Conservation (phyloP, 2,797 vertebrate species). For the Menidia menidia region DNA sequence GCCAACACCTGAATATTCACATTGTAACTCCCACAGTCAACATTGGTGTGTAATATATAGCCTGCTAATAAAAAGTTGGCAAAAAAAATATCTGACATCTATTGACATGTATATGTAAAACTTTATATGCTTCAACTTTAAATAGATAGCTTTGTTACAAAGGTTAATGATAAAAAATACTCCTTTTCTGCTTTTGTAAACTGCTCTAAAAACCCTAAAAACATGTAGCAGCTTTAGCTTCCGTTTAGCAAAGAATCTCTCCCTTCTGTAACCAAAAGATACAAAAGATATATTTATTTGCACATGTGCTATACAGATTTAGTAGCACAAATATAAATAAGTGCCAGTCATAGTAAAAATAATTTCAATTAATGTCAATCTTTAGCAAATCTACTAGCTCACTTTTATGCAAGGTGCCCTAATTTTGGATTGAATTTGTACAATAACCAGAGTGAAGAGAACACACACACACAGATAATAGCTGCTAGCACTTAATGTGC, state of each 20-base stretch:
- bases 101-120: not conserved
- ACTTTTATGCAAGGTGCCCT: not conserved
- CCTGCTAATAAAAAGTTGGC: not conserved
- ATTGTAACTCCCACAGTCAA: not conserved
- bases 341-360: not conserved
- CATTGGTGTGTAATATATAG: slow-evolving; percentile 2
- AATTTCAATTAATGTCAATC: not conserved
- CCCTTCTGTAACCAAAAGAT: not conserved
- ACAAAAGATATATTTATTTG: not conserved
- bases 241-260: not conserved
- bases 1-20: not conserved
- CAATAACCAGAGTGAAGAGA: too few relatives aligned
- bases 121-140: not conserved
- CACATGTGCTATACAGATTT: not conserved
- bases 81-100: slow-evolving; percentile 14
- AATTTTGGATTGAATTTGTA: not conserved
- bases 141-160: not conserved
- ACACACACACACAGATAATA: not conserved
- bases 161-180: not conserved
- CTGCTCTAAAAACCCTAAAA: not conserved
- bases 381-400: not conserved
- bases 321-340: slow-evolving; percentile 1
- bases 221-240: too few relatives aligned
- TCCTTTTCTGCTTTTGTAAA: not conserved
- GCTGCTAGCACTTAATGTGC: not conserved